Conservation (phyloP, 2,113 vertebrate species). For the Pangasianodon gigas region DNA sequence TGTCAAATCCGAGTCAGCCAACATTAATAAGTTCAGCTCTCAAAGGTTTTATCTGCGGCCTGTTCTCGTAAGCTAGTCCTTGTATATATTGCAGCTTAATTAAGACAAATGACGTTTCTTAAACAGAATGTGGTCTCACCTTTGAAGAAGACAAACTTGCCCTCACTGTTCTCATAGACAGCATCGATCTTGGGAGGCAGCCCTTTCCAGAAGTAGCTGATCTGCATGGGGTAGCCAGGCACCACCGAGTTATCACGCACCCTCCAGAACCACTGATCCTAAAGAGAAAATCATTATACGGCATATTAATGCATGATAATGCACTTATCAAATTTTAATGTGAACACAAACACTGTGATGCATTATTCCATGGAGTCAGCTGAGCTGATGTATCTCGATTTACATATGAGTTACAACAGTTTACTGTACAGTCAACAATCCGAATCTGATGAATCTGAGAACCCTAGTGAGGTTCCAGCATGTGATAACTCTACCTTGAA, state of each 20-base stretch:
- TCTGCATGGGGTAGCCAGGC: constrained; percentile 98
- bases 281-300: constrained; percentile 16
- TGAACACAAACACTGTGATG: neutral
- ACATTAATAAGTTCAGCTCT: neutral
- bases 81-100: neutral
- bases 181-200: constrained; percentile 94
- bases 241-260: constrained; percentile 96
- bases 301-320: neutral
- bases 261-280: constrained; percentile 99
- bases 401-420: neutral
- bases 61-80: neutral
- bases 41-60: neutral
- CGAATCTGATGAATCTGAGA: neutral
- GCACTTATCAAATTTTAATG: neutral
- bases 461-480: neutral
- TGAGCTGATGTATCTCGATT: neutral
- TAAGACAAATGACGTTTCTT: neutral
- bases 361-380: neutral
- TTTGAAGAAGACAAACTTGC: constrained; percentile 99
- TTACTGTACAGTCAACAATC: neutral
- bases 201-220: constrained; percentile 95
- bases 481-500: constrained; percentile 83
- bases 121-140: constrained; percentile 74
- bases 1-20: neutral
- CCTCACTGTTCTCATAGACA: constrained; percentile 97